Conservation (phyloP, 2,888 invertebrate species). For the Torymus tubicola region DNA sequence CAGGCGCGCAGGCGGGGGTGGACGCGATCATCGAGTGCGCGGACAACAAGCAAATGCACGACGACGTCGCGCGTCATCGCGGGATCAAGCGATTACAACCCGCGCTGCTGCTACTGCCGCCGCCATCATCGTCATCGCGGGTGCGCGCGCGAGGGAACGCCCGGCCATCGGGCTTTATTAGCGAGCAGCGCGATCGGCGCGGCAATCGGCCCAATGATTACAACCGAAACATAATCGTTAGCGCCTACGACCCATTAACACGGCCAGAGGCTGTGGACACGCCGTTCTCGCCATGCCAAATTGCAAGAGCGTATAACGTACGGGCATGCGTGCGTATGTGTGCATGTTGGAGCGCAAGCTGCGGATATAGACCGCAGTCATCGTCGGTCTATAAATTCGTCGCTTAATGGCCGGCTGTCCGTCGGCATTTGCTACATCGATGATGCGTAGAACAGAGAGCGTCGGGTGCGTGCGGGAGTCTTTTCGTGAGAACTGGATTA, state of each 20-base stretch:
- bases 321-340: neutral
- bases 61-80: conserved; percentile 44
- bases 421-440: conserved; percentile 72
- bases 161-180: conserved; percentile 73
- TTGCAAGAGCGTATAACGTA: conserved; percentile 62
- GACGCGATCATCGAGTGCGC: neutral
- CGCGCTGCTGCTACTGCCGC: neutral
- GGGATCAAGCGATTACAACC: conserved; percentile 67
- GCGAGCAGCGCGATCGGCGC: conserved; percentile 54
- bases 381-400: conserved; percentile 56
- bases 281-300: conserved; percentile 72
- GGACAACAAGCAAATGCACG: conserved; percentile 4
- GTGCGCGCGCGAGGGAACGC: conserved; percentile 54
- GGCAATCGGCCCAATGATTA: conserved; percentile 75
- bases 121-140: conserved; percentile 69
- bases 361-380: conserved; percentile 77
- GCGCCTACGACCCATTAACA: conserved; percentile 73
- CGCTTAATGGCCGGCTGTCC: conserved; percentile 69
- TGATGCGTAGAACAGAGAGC: conserved; percentile 24
- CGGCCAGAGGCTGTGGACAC: conserved; percentile 66
- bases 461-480: no score
- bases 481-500: no score
- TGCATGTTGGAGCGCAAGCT: conserved; percentile 70
- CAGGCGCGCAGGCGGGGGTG: neutral
- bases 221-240: conserved; percentile 76